These are phyloP conservation scores for Patella vulgata DNA, from an alignment of 1,140 invertebrate genomes.

Conservation along the genomic window DNA sequence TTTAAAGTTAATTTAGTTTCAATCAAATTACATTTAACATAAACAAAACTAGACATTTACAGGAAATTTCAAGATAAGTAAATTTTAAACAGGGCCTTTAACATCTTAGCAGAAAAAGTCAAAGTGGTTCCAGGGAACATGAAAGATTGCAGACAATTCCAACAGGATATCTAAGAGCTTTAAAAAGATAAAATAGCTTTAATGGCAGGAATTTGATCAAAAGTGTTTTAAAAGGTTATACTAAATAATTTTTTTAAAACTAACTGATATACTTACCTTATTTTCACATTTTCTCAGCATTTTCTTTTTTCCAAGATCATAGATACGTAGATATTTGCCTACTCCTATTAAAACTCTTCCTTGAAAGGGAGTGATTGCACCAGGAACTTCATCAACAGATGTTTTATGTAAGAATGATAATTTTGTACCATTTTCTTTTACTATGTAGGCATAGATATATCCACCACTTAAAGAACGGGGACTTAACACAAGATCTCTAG, in stretches of 20 bases:
- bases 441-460: constrained; percentile 86
- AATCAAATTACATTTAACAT: too few species aligned
- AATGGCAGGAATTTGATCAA: too few species aligned
- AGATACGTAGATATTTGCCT: constrained; percentile 89
- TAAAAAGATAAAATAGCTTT: too few species aligned
- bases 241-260: too few species aligned
- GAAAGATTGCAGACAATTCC: too few species aligned
- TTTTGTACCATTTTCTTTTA: constrained; percentile 75
- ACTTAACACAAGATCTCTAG: constrained; percentile 89
- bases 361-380: constrained; percentile 74
- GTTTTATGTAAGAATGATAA: constrained; percentile 95
- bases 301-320: constrained; percentile 98
- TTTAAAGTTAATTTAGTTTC: too few species aligned
- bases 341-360: constrained; percentile 92
- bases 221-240: too few species aligned
- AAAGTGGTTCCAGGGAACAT: too few species aligned
- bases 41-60: too few species aligned
- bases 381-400: constrained; percentile 86
- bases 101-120: too few species aligned
- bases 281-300: constrained; percentile 98
- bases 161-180: too few species aligned
- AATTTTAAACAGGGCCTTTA: neutral
- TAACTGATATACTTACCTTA: constrained; percentile 79
- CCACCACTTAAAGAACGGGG: constrained; percentile 83
- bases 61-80: neutral